These are phyloP conservation scores for Ctenopoma kingsleyae DNA, from an alignment of 2,797 vertebrate species.

Conservation along the genomic window DNA sequence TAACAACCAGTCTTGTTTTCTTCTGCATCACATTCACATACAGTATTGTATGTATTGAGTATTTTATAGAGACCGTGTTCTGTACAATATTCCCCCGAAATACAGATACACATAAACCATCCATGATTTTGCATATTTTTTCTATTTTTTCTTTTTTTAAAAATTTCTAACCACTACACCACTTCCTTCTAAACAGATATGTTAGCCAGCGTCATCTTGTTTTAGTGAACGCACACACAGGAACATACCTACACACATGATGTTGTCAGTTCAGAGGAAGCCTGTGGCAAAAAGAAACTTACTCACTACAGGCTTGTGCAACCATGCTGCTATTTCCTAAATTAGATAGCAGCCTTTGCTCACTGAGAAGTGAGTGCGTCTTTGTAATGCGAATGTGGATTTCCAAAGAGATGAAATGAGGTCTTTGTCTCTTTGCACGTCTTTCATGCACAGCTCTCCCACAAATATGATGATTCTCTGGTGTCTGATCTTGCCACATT, in stretches of 20 bases:
- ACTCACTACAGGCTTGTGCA: slow-evolving; percentile 37
- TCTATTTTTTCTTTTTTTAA: slow-evolving; percentile 20
- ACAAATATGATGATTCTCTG: slow-evolving; percentile 14
- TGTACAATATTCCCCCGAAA: background rate
- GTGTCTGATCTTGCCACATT: background rate
- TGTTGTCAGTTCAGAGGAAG: slow-evolving; percentile 56
- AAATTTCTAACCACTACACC: slow-evolving; percentile 58
- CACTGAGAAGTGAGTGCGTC: slow-evolving; percentile 10
- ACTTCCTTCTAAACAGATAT: slow-evolving; percentile 55
- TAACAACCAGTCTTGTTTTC: slow-evolving; percentile 28
- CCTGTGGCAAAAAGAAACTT: slow-evolving; percentile 6
- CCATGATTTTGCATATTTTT: background rate
- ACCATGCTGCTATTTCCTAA: slow-evolving; percentile 51
- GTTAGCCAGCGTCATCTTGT: slow-evolving; percentile 25
- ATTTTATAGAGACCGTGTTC: no score
- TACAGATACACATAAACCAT: background rate
- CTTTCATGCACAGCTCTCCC: slow-evolving; percentile 13
- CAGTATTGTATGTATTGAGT: background rate
- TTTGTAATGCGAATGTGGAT: slow-evolving; percentile 38
- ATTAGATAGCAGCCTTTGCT: slow-evolving; percentile 50
- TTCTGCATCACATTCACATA: background rate
- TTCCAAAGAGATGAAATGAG: slow-evolving; percentile 49
- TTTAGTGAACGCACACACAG: slow-evolving; percentile 2
- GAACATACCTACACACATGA: slow-evolving; percentile 2
- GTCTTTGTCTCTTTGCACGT: slow-evolving; percentile 1